phyloP scores from a whole-genome alignment of 2,797 vertebrate genomes.

The Peromyscus eremicus region DNA sequence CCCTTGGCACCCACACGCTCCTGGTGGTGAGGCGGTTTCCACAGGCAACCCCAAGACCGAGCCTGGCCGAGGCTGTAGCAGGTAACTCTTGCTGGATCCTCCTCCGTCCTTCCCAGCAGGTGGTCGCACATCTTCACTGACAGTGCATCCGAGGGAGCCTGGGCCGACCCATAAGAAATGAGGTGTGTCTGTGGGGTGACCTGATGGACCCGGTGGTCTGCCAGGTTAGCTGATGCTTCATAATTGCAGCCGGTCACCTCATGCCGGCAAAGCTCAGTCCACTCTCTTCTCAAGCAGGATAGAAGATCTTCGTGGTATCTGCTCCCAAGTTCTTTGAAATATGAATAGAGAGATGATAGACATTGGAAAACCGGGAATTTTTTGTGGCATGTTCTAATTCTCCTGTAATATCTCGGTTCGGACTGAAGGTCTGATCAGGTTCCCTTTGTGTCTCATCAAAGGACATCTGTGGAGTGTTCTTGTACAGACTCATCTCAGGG shows the following conservation, averaged over 20 bases:
- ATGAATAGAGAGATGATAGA: slow-evolving; percentile 96
- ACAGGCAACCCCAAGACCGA: slow-evolving; percentile 14
- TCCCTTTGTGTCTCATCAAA: too few species aligned
- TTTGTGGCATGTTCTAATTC: slow-evolving; percentile 98
- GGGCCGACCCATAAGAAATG: slow-evolving; percentile 91
- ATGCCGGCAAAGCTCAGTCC: slow-evolving; percentile 95
- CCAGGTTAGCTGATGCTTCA: slow-evolving; percentile 96
- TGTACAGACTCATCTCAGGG: slow-evolving; percentile 96
- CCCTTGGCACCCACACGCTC: background rate
- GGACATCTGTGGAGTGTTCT: too few species aligned
- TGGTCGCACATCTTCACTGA: background rate
- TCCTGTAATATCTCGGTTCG: slow-evolving; percentile 65
- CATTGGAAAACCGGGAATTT: slow-evolving; percentile 95
- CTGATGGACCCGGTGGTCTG: slow-evolving; percentile 95
- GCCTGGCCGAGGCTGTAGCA: slow-evolving; percentile 42
- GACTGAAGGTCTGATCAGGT: too few species aligned
- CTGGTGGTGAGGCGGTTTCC: background rate
- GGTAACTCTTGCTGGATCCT: slow-evolving; percentile 46
- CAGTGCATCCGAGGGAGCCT: slow-evolving; percentile 27
- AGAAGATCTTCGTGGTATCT: slow-evolving; percentile 95
- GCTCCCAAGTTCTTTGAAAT: slow-evolving; percentile 97
- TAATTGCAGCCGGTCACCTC: slow-evolving; percentile 99
- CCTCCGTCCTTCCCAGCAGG: slow-evolving; percentile 52
- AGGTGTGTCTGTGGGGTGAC: slow-evolving; percentile 96
- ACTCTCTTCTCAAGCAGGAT: slow-evolving; percentile 97